Evolutionary conservation across 2,797 vertebrate genomes (phyloP).

Genomic region (Smutsia gigantea): DNA sequence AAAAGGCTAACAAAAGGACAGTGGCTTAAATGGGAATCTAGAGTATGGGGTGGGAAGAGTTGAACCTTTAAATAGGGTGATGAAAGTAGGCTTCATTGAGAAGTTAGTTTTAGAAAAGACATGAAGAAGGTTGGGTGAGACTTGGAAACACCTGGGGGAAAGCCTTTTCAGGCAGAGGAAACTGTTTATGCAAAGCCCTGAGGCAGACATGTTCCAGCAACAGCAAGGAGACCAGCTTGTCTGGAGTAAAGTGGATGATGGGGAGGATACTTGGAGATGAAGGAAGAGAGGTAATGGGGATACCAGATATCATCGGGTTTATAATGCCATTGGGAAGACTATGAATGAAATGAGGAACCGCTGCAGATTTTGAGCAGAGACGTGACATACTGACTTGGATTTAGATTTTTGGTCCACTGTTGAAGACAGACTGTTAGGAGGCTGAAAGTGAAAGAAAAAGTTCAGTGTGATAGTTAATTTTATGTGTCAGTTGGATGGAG

Average conservation of each 20-base stretch:
- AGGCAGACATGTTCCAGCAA: neutral
- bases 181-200: neutral
- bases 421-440: neutral
- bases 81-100: neutral
- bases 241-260: neutral
- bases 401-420: neutral
- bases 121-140: neutral
- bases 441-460: neutral
- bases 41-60: neutral
- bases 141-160: neutral
- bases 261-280: neutral
- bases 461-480: neutral
- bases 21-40: neutral
- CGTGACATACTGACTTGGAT: neutral
- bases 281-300: neutral
- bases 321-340: neutral
- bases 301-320: neutral
- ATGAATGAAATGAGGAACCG: neutral
- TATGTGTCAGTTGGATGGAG: neutral
- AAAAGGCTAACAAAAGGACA: neutral
- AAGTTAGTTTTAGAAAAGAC: constrained; percentile 24
- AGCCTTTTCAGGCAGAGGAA: neutral
- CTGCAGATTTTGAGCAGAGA: neutral
- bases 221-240: neutral
- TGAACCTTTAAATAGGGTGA: neutral